These are phyloP conservation scores for Oreortyx pictus DNA, from an alignment of 2,797 vertebrate genomes.

Conservation along the genomic window DNA sequence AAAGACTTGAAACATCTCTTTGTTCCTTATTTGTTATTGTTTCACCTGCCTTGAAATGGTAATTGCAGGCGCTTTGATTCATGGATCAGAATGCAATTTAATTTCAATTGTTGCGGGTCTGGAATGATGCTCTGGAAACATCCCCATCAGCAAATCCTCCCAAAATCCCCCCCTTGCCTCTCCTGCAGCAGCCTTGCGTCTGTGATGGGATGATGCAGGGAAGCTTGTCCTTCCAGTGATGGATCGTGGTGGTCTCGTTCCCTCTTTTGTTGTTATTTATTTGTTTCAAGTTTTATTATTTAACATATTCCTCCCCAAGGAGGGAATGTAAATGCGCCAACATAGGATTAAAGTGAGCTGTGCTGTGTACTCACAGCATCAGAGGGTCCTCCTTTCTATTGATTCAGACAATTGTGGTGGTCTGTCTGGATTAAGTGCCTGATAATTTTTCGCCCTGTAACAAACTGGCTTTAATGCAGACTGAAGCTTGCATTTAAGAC, in stretches of 20 bases:
- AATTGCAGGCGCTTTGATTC: conserved; percentile 55
- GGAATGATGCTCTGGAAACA: conserved; percentile 36
- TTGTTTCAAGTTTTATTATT: conserved; percentile 37
- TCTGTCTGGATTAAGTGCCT: neutral
- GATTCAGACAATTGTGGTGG: neutral
- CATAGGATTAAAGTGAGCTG: neutral
- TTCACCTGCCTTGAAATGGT: conserved; percentile 62
- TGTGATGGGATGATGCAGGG: neutral
- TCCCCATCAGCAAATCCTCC: conserved; percentile 31
- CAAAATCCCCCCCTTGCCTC: neutral
- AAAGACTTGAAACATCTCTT: conserved; percentile 37
- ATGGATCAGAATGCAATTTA: conserved; percentile 49
- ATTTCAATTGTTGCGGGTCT: conserved; percentile 41
- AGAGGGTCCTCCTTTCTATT: neutral
- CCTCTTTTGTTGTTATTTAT: neutral
- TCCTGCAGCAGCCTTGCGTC: neutral
- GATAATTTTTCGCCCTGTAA: neutral
- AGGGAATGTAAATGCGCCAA: too few relatives aligned
- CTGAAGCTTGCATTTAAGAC: neutral
- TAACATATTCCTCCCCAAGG: too few relatives aligned
- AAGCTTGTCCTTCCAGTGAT: conserved; percentile 44
- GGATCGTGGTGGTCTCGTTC: conserved; percentile 15
- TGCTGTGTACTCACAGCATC: neutral
- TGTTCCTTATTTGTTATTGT: conserved; percentile 69
- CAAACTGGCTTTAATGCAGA: neutral